Conservation (phyloP, 2,113 vertebrate species). For the Terrapene triunguis region DNA sequence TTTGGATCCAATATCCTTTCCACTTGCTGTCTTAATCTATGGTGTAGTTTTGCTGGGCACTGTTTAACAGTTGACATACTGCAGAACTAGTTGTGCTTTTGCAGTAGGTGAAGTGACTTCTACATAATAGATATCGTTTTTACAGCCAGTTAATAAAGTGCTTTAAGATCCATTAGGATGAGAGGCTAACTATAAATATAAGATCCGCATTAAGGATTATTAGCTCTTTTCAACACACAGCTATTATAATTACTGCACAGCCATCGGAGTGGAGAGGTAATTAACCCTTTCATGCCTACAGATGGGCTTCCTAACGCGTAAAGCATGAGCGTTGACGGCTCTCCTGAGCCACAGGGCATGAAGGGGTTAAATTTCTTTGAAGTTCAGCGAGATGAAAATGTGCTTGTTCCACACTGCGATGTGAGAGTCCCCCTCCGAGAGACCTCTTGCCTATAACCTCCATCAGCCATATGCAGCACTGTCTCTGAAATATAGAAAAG, state of each 20-base stretch:
- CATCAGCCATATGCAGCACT: not conserved
- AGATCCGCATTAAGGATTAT: not conserved
- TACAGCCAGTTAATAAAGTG: not conserved
- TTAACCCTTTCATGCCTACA: not conserved
- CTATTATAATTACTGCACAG: not conserved
- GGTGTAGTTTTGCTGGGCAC: not conserved
- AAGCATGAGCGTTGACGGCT: not conserved
- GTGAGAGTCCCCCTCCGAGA: not conserved
- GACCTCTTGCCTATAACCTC: not conserved
- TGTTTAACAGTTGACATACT: not conserved
- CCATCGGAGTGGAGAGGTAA: not conserved
- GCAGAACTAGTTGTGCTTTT: not conserved
- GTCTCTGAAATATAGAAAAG: not conserved
- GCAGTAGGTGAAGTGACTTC: not conserved
- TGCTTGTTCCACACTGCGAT: not conserved
- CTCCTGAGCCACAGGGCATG: not conserved
- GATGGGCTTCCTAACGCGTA: not conserved
- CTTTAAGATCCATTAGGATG: not conserved
- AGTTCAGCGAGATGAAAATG: not conserved
- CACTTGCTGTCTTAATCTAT: not conserved
- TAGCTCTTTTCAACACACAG: not conserved
- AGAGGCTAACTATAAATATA: not conserved
- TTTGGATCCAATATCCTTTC: not conserved
- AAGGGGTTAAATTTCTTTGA: not conserved
- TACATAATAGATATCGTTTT: not conserved